A percentile compares a stretch with the other conserved stretches of the same genome.
These are phyloP conservation scores for Diceros bicornis DNA, from an alignment of 2,797 vertebrate genomes.

Conservation along the genomic window DNA sequence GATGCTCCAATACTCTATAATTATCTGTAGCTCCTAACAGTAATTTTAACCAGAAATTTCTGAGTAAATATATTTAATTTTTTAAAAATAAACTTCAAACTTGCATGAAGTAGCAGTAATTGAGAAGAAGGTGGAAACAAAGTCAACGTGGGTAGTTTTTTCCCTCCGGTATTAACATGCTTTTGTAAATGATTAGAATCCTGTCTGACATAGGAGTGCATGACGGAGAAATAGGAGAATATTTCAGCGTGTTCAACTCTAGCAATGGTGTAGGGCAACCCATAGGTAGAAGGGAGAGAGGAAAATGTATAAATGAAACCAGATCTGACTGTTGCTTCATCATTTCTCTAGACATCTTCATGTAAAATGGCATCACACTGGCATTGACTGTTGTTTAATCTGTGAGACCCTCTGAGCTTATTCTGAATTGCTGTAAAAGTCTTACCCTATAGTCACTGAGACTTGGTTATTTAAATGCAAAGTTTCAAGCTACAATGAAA, in stretches of 20 bases:
- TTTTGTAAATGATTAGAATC: slow-evolving; percentile 41
- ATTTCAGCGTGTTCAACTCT: not conserved
- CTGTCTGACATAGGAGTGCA: not conserved
- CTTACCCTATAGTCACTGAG: not conserved
- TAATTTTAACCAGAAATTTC: not conserved
- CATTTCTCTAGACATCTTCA: not conserved
- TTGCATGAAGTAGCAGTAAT: slow-evolving; percentile 44
- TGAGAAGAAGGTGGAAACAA: slow-evolving; percentile 40
- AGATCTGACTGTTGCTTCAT: not conserved
- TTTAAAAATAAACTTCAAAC: slow-evolving; percentile 72
- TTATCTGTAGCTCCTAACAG: not conserved
- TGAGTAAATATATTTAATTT: slow-evolving; percentile 74
- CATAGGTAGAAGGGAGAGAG: not conserved
- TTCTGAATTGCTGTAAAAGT: not conserved
- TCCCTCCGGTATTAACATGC: not conserved
- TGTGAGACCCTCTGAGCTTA: not conserved
- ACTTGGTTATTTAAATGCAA: slow-evolving; percentile 63
- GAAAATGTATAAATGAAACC: not conserved
- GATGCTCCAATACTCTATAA: not conserved
- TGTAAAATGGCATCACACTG: not conserved
- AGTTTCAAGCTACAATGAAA: not conserved
- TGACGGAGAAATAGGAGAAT: not conserved
- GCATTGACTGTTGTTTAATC: not conserved
- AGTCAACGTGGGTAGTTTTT: slow-evolving; percentile 17
- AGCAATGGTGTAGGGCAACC: rapidly evolving